Conservation (phyloP, 2,113 vertebrate genomes). For the Myocastor coypus region DNA sequence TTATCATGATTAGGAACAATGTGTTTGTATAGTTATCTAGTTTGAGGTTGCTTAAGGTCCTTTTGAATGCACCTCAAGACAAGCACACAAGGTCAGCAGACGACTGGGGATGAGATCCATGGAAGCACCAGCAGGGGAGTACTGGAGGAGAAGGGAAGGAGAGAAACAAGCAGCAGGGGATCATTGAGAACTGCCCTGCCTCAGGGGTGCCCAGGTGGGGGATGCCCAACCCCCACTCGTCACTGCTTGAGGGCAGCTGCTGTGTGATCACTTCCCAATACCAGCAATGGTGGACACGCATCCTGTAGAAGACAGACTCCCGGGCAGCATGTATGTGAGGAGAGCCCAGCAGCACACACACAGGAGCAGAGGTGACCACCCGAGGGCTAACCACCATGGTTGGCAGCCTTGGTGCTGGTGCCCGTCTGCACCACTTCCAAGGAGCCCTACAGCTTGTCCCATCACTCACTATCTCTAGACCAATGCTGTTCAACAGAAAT, state of each 20-base stretch:
- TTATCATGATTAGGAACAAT: background rate
- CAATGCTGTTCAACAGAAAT: background rate
- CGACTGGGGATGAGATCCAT: background rate
- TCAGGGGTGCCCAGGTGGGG: background rate
- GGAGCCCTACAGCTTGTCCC: background rate
- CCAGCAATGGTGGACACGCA: background rate
- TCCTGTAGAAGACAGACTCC: background rate
- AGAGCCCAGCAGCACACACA: background rate
- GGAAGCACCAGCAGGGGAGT: background rate
- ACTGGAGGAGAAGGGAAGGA: background rate
- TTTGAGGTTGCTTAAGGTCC: background rate
- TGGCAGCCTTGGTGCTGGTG: background rate
- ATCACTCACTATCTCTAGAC: background rate
- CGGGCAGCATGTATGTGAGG: background rate
- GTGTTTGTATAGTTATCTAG: conserved; percentile 7
- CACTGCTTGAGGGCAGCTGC: background rate
- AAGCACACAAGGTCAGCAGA: background rate
- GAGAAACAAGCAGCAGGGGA: background rate
- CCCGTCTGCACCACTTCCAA: background rate
- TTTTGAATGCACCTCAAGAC: background rate
- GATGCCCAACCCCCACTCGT: background rate
- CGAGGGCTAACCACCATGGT: accelerated
- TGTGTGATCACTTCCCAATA: too few relatives aligned
- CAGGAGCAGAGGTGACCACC: background rate
- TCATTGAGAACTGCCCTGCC: background rate